Conservation (phyloP, 2,888 invertebrate genomes). For the Ophion costatus region DNA sequence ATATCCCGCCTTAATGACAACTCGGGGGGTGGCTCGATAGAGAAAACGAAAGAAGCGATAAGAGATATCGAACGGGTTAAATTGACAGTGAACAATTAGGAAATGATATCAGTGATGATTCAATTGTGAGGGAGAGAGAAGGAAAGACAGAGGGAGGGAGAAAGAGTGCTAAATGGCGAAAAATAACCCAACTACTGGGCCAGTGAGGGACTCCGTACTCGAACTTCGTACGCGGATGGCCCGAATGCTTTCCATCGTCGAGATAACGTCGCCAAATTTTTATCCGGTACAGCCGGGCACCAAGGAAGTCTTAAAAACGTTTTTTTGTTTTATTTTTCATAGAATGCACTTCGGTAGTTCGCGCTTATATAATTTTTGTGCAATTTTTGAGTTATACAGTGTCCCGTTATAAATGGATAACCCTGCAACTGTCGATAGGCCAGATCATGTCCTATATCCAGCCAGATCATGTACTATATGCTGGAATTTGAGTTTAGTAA, state of each 20-base stretch:
- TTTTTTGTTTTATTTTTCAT: background rate
- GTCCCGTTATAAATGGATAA: no score
- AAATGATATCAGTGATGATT: no score
- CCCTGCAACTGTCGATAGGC: no score
- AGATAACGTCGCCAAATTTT: slow-evolving; percentile 76
- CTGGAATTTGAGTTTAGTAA: no score
- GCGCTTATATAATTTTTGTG: background rate
- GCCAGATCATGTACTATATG: no score
- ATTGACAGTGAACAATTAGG: no score
- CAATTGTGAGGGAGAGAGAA: background rate
- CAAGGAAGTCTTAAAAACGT: background rate
- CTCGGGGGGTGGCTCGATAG: no score
- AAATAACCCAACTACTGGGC: slow-evolving; percentile 54
- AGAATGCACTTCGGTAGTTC: background rate
- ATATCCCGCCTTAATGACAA: no score
- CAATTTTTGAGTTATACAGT: no score
- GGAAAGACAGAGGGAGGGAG: background rate
- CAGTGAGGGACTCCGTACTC: slow-evolving; percentile 78
- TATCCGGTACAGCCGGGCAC: slow-evolving; percentile 73
- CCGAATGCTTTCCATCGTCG: slow-evolving; percentile 81
- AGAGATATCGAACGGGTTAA: no score
- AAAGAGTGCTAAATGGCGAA: slow-evolving; percentile 45
- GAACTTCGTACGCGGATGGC: slow-evolving; percentile 79
- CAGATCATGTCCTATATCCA: no score
- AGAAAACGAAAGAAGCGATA: no score